Base-by-base conservation (phyloP, 1,140 invertebrate genomes). In the Hirudo medicinalis region DNA sequence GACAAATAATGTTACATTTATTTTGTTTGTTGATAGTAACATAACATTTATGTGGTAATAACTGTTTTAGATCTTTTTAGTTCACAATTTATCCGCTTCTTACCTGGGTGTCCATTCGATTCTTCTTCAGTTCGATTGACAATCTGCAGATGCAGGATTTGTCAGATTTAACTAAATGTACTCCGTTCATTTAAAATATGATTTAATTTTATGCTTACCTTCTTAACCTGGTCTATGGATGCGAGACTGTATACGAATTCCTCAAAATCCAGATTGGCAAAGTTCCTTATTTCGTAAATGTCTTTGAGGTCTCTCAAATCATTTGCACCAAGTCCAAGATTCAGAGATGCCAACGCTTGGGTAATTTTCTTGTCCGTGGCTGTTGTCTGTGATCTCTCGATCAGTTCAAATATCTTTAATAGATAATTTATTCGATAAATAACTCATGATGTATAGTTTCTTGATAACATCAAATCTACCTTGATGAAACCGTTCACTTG, bases 261-360 rank as follows among this genome's bases (percentile, higher is more conserved):
- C 22, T 63, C 57, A 20, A 63, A 63, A 63, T 63, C 57, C 22
- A 63, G 11, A 32, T 63, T 63, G 8, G 22, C 29, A 19, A 63
- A 22, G 57, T 63, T 32, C 8, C 22, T 63, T 63, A 25, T 63
- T 32, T 63, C 22, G 13, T 63, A 32, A 63, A 63, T 63, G 20
- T 63, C 22, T 63, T 32, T 63, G 57, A 63, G 57, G 20, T 63
- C 57, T 22, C 29, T 32, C 22, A 63, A 32, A n/a, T 63, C 57
- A 63, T 11, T 32, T 22, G 8, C 5, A 22, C 8, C 29, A 11
- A 63, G 8, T 22, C 57, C 57, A 19, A 63, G 22, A 63, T 63
- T 32, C 1, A 63, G 29, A 6, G 22, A 22, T 63, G 3, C 11
- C 22, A 63, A 25, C 1, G 29, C 22, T 63, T 63, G 0, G 11